Evolutionary conservation across 2,113 vertebrate species (phyloP).

Genomic region (Sminthopsis crassicaudata): DNA sequence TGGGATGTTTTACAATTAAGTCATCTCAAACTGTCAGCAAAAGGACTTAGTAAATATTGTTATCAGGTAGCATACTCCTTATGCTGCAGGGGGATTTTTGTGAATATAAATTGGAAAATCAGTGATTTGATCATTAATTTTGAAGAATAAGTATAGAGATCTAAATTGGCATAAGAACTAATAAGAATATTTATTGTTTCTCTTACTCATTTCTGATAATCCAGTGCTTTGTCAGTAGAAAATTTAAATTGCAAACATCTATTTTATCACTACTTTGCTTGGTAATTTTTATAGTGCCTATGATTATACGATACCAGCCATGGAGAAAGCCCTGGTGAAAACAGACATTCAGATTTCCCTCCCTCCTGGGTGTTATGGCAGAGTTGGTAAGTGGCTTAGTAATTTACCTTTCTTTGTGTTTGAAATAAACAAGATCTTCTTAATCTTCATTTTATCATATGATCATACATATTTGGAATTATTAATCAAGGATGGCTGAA

Average conservation of each 20-base stretch:
- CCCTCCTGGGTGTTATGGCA: conserved; percentile 93
- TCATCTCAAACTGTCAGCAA: conserved; percentile 8
- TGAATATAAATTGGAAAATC: neutral
- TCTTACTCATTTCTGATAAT: neutral
- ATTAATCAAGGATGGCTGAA: neutral
- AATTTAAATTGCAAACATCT: neutral
- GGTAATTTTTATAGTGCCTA: conserved; percentile 88
- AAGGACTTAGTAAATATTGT: neutral
- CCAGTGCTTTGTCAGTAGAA: neutral
- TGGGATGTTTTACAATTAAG: neutral
- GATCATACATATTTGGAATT: neutral
- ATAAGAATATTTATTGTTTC: neutral
- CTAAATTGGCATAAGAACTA: neutral
- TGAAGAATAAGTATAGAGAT: neutral
- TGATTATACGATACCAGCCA: conserved; percentile 89
- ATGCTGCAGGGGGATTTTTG: neutral
- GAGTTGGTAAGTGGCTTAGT: conserved; percentile 89
- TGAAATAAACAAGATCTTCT: neutral
- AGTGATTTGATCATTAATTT: neutral
- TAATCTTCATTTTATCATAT: neutral
- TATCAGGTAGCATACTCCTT: neutral
- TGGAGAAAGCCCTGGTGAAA: conserved; percentile 94
- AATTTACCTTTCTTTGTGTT: neutral
- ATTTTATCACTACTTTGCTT: conserved; percentile 33
- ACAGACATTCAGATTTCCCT: conserved; percentile 97